Evolutionary conservation across 1,140 invertebrate species (phyloP), one percentile per base, ranked within the genome.

Genomic region (Drosophila kepulauana): DNA sequence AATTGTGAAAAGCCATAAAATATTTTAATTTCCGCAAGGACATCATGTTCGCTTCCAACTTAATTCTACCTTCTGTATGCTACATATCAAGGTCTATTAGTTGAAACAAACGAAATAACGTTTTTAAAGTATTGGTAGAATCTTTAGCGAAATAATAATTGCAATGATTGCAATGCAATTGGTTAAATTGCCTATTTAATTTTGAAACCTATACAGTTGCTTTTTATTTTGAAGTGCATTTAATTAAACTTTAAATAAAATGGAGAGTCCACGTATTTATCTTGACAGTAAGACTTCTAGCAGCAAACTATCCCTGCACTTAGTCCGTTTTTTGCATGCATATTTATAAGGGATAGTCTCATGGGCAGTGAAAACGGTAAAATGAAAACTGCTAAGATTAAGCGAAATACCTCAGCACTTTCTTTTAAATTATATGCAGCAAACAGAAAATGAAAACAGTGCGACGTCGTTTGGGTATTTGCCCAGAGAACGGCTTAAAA

Each of bases 21-120:
- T 86, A 86, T 86, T 86, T 86, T 86, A 86, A 86, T 86, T 86
- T 86, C 82, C 82, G 82, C 67, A 67, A 57, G 74, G 66, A 46
- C 78, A 81, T 68, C 25, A 59, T 43, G 45, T 16, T 11, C 69
- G 33, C 71, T 38, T 70, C 41, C 63, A 57, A 67, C 8, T 7
- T 20, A 30, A 20, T 3, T 43, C 35, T 10, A 6, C 2, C n/a
- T 28, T 33, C 30, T 6, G 30, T 25, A 25, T 33, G 30, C 30
- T 8, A 8, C 7, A 8, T 33, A 8, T 5, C 5, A 33, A 33
- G 30, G 0, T 6, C 30, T 20, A 20, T 20, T 20, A 0, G 20
- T 25, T 25, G 20, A 25, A 25, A 25, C 20, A 25, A 25, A 25
- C 20, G 20, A 0, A 4, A 25, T 0, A 25, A 25, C 20, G 20